Percentiles rank a stretch among this genome's conserved stretches.
Conservation (phyloP, 2,113 vertebrate genomes). For the Naja naja region DNA sequence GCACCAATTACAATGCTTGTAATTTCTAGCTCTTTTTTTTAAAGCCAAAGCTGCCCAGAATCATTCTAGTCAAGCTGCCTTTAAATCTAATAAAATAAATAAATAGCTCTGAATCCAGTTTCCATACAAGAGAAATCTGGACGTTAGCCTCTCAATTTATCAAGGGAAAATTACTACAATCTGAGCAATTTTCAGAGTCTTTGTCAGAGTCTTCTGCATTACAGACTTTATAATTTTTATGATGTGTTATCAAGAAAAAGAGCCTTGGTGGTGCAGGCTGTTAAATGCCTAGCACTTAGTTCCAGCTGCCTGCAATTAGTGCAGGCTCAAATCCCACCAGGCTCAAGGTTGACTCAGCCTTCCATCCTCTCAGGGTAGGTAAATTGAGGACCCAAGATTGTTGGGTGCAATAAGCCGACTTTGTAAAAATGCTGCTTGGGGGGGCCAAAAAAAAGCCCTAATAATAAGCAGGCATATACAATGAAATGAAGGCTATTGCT, state of each 20-base stretch:
- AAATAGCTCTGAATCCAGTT: neutral
- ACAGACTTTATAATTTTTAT: neutral
- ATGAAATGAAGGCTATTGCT: no score
- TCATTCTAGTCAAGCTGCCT: neutral
- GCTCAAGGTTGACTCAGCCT: no score
- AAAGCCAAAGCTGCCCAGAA: neutral
- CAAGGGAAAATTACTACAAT: neutral
- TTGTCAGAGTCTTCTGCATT: neutral
- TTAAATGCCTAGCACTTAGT: no score
- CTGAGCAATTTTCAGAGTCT: neutral
- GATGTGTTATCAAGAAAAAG: neutral
- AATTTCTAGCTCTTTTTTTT: neutral
- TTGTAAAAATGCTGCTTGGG: no score
- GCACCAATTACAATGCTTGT: neutral
- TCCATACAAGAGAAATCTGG: neutral
- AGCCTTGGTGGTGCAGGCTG: no score
- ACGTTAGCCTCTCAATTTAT: neutral
- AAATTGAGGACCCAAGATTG: no score
- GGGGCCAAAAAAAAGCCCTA: no score
- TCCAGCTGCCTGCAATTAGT: no score
- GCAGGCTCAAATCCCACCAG: no score
- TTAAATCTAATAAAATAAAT: neutral
- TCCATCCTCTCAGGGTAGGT: no score
- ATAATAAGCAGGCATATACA: no score
- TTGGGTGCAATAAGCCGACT: no score